Evolutionary conservation across 2,888 invertebrate genomes (phyloP), one percentile per base, ranked within the genome.

Genomic region (Hipparchia semele): DNA sequence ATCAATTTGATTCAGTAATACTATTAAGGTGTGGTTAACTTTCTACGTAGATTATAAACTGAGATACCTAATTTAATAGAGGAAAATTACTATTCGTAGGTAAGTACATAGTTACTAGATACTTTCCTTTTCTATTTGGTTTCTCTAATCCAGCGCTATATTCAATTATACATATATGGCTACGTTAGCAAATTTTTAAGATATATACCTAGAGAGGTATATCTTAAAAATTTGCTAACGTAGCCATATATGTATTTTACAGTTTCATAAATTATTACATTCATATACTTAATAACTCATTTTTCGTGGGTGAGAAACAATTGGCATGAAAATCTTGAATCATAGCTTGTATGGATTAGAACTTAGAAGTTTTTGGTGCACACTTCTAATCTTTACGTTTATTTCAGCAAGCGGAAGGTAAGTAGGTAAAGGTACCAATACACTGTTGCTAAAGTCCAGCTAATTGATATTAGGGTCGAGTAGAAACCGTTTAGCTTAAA

Each of bases 1-100:
- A 71, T 39, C 67, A 64, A 74, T 71, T 75, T 70, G 71, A 71
- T 68, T 67, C 23, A 49, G 46, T 23, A 51, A 51, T 56, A 68
- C 7, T 54, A 70, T 67, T 13, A 23, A 5, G 56, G 70, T 76
- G 78, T 74, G 78, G 80, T 80, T 78, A 76, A 78, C 79, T 81
- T 81, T 81, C 80, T 76, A 79, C 70, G 64, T 39, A 75, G 72
- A 77, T 78, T 76, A 77, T 77, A 73, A 76, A 73, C 77, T 76
- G 74, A 76, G 76, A 72, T 73, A 73, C 64, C 65, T 70, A 58
- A 49, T 8, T 71, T 73, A 68, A 59, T 60, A 33, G 46, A 49
- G 49, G 59, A 68, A 58, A 60, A 60, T 66, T 56, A 45, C 5
- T 39, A 39, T 39, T 39, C 2, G 39, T 8, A 9, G 13, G n/a